These are phyloP conservation scores for Bombus breviceps DNA, from an alignment of 1,140 invertebrate species.

Conservation along the genomic window DNA sequence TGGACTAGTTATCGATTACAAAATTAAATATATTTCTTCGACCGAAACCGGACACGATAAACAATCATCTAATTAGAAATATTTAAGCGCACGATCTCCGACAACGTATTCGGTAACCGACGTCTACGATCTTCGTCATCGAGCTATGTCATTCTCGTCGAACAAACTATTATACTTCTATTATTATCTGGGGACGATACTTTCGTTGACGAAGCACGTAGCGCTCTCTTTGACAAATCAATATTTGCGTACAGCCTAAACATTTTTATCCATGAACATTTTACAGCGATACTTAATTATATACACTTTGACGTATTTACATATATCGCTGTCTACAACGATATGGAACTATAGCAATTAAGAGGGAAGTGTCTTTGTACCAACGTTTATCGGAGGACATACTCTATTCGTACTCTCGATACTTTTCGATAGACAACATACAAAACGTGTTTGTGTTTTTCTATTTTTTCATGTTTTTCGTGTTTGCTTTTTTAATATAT, in stretches of 20 bases:
- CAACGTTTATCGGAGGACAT: conserved; percentile 34
- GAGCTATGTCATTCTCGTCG: background rate
- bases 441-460: conserved; percentile 34
- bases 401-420: conserved; percentile 14
- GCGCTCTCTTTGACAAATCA: conserved; percentile 39
- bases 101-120: conserved; percentile 15
- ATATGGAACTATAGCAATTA: conserved; percentile 50
- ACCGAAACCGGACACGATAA: conserved; percentile 1
- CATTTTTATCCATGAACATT: conserved; percentile 40
- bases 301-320: conserved; percentile 53
- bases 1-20: conserved; percentile 10
- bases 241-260: conserved; percentile 7
- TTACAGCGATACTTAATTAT: conserved; percentile 47
- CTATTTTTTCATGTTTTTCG: background rate
- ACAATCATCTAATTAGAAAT: conserved; percentile 18
- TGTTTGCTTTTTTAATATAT: background rate
- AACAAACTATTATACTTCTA: conserved; percentile 18
- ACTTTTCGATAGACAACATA: conserved; percentile 46
- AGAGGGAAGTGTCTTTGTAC: conserved; percentile 59
- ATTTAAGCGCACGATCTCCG: conserved; percentile 31
- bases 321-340: conserved; percentile 11
- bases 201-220: conserved; percentile 45
- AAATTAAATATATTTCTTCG: conserved; percentile 20
- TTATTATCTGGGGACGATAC: conserved; percentile 30
- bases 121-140: background rate